Evolutionary conservation across 2,797 vertebrate species (phyloP).

Genomic region (Eurystomus glaucurus): DNA sequence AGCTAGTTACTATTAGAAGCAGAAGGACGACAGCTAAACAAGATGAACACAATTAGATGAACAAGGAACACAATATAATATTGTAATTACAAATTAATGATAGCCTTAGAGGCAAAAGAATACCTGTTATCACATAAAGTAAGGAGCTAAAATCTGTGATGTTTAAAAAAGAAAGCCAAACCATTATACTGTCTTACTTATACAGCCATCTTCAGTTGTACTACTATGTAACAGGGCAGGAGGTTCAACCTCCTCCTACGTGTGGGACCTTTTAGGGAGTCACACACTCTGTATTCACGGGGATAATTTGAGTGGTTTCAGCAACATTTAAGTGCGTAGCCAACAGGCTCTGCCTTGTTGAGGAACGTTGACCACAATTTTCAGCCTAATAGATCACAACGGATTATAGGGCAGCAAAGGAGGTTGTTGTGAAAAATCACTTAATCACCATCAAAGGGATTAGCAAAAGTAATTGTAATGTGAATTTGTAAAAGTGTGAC

Average conservation of each 20-base stretch:
- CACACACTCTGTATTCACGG: rapidly evolving
- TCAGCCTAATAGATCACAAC: not conserved
- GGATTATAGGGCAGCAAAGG: not conserved
- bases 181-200: not conserved
- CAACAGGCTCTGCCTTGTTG: not conserved
- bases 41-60: not conserved
- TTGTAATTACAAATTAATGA: not conserved
- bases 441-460: not conserved
- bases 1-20: not conserved
- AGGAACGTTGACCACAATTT: not conserved
- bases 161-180: not conserved
- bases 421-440: not conserved
- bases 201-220: not conserved
- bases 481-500: not conserved
- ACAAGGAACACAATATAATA: not conserved
- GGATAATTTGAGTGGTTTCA: not conserved
- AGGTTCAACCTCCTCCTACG: rapidly evolving
- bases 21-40: not conserved
- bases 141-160: not conserved
- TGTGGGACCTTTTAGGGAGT: not conserved
- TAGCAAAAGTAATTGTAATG: not conserved
- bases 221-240: not conserved
- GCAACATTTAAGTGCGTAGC: not conserved
- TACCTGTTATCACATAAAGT: not conserved
- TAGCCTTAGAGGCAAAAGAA: not conserved